These are phyloP conservation scores for Pteronura brasiliensis DNA, from an alignment of 2,113 vertebrate genomes.

Conservation along the genomic window DNA sequence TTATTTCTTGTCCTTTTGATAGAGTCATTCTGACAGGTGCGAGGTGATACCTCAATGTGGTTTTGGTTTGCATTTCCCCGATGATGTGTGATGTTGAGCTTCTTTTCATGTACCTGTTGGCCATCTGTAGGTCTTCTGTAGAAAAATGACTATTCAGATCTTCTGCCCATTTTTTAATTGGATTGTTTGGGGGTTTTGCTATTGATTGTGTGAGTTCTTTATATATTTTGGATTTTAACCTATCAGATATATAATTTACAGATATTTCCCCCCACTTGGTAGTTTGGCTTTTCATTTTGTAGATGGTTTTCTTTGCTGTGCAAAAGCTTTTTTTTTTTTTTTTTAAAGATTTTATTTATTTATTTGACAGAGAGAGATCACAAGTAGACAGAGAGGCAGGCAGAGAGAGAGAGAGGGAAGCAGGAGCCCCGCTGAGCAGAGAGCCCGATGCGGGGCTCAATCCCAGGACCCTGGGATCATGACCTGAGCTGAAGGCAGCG, in stretches of 20 bases:
- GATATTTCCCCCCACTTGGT: background rate
- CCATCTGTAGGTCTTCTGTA: background rate
- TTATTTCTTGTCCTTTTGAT: background rate
- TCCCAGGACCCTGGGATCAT: too few species aligned
- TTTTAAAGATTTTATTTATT: too few species aligned
- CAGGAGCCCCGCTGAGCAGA: too few species aligned
- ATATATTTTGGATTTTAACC: background rate
- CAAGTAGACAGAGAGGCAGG: too few species aligned
- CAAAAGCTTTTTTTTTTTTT: background rate
- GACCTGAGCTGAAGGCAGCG: too few species aligned
- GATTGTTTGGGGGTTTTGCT: background rate
- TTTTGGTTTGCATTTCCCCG: background rate
- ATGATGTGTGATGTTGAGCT: background rate
- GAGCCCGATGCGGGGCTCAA: too few species aligned
- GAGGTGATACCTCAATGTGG: background rate
- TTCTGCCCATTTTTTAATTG: background rate
- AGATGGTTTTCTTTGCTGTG: background rate
- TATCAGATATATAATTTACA: background rate
- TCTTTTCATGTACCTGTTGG: background rate
- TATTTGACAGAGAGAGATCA: too few species aligned
- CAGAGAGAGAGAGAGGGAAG: too few species aligned
- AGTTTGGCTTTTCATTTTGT: background rate
- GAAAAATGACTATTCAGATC: background rate
- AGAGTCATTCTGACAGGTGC: background rate
- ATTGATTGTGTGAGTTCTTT: background rate